Evolutionary conservation across 2,888 invertebrate species (phyloP), one percentile per base, ranked within the genome.

Genomic region (Dicranocentrus wangi): DNA sequence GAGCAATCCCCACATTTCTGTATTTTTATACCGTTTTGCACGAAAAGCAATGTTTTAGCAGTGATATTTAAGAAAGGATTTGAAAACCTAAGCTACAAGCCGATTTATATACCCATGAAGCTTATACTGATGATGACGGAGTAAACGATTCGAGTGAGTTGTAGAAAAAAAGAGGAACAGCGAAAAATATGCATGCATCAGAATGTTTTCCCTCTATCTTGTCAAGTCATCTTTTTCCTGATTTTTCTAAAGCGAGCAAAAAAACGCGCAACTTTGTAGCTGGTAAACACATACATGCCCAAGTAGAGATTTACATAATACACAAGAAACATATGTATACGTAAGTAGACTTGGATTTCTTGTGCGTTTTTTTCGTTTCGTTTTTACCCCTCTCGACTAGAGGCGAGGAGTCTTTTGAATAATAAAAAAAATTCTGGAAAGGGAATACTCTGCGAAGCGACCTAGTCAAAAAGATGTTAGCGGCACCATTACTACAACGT

Each of bases 401-500:
- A n/a, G 15, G 47, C 7, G n/a, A 47, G 47, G 13, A 47, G 47
- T n/a, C n/a, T 32, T 32, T 68, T 76, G 75, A 76, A 69, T 78
- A 61, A 70, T 51, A 78, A 78, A 70, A 61, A 23, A 69, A 69
- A 43, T 21, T 27, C 66, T 72, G 72, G 68, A 72, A 60, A 39
- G 61, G n/a, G 51, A 42, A 17, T 72, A 19, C 15, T 51, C 15
- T 43, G 55, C 21, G 15, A 28, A 61, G 39, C 25, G 60, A 83
- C 32, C 72, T 77, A 76, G 72, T 83, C 81, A 81, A 83, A 81
- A 81, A 81, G 60, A 82, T 77, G 84, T 82, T 82, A 84, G 82
- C 75, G 83, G 79, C 70, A 83, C 73, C 58, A 80, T 80, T 79
- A 73, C 73, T 71, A 17, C 79, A 71, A 66, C 79, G 68, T 71